Evolutionary conservation across 2,797 vertebrate species (phyloP).

Genomic region (Otolemur crassicaudatus): DNA sequence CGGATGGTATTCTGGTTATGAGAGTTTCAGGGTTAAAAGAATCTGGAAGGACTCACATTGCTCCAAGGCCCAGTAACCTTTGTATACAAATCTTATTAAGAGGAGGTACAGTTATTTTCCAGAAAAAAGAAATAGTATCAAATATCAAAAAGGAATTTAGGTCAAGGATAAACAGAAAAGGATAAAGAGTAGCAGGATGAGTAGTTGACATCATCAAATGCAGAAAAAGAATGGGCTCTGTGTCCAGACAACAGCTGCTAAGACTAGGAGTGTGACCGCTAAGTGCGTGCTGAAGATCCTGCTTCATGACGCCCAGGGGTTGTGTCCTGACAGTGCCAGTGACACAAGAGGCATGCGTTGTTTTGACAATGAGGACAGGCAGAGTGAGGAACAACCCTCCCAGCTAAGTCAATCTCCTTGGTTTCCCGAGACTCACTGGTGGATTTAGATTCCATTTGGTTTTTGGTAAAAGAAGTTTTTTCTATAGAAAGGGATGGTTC

Average conservation of each 20-base stretch:
- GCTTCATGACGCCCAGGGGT: neutral
- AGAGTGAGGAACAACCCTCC: neutral
- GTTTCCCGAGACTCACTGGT: neutral
- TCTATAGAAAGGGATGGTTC: neutral
- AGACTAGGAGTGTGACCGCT: neutral
- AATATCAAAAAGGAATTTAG: neutral
- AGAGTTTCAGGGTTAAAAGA: neutral
- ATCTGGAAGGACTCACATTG: neutral
- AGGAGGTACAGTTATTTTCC: neutral
- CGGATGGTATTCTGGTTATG: neutral
- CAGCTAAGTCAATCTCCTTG: neutral
- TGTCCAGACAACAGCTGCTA: neutral
- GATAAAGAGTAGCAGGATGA: neutral
- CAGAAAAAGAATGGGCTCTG: neutral
- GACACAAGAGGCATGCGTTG: rapidly evolving
- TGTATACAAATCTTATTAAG: neutral
- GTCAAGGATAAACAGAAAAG: neutral
- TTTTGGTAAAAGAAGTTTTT: neutral
- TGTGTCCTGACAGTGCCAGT: rapidly evolving
- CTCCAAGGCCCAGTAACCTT: neutral
- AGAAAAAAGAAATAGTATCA: neutral
- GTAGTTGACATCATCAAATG: neutral
- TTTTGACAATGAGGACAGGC: neutral
- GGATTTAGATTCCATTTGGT: neutral
- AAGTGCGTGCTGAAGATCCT: too few species aligned